phyloP scores from a whole-genome alignment of 1,140 invertebrate genomes.

The Drosophila watanabei region DNA sequence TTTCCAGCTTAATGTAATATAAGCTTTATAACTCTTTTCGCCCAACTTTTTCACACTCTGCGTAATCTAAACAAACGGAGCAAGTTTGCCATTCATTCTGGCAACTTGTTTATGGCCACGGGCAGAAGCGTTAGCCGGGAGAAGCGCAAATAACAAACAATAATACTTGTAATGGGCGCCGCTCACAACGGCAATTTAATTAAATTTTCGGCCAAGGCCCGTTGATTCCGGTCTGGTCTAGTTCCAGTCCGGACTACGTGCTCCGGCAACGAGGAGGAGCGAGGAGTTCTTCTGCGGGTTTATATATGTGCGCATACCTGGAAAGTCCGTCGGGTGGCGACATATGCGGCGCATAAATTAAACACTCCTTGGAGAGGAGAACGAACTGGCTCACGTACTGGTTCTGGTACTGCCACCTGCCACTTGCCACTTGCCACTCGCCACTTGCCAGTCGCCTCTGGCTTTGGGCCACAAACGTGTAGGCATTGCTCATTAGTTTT shows the following conservation, averaged over 20 bases:
- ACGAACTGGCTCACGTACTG: slow-evolving; percentile 51
- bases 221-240: slow-evolving; percentile 24
- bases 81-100: slow-evolving; percentile 9
- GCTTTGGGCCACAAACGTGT: slow-evolving; percentile 72
- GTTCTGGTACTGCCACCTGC: slow-evolving; percentile 30
- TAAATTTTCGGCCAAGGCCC: slow-evolving; percentile 66
- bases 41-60: slow-evolving; percentile 2
- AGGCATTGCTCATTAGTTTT: slow-evolving; percentile 82
- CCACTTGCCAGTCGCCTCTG: slow-evolving; percentile 51
- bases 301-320: slow-evolving; percentile 34
- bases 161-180: slow-evolving; percentile 54
- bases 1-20: slow-evolving; percentile 14
- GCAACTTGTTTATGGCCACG: slow-evolving; percentile 66
- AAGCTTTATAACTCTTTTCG: slow-evolving; percentile 9
- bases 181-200: slow-evolving; percentile 72
- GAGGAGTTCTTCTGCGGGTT: slow-evolving; percentile 9
- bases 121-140: not conserved
- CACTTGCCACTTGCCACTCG: slow-evolving; percentile 42
- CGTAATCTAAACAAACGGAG: slow-evolving; percentile 13
- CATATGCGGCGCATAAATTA: slow-evolving; percentile 81
- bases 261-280: slow-evolving; percentile 14
- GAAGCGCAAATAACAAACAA: slow-evolving; percentile 55
- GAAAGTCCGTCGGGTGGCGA: slow-evolving; percentile 56
- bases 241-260: slow-evolving; percentile 50
- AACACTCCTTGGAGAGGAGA: slow-evolving; percentile 61